Evolutionary conservation across 2,888 invertebrate species (phyloP).

Genomic region (Anodontia alba): DNA sequence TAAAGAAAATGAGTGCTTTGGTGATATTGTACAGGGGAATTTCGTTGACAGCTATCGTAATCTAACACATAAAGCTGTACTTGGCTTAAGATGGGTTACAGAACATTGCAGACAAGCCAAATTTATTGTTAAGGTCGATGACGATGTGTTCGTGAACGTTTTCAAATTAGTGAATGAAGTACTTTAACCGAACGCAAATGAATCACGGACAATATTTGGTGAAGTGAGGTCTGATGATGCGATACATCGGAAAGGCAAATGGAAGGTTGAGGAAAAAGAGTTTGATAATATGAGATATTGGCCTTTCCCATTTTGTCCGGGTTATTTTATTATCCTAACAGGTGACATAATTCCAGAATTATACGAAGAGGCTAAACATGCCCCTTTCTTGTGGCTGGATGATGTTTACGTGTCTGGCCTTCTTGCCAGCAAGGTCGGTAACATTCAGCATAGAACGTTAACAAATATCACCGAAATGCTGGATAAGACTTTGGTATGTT

Average conservation of each 20-base stretch:
- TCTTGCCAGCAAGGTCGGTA: slow-evolving; percentile 75
- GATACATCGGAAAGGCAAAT: slow-evolving; percentile 72
- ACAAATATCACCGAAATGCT: slow-evolving; percentile 94
- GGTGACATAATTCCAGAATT: slow-evolving; percentile 74
- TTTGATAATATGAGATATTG: slow-evolving; percentile 73
- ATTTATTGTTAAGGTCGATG: slow-evolving; percentile 75
- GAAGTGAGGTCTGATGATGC: slow-evolving; percentile 64
- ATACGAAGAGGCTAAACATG: slow-evolving; percentile 72
- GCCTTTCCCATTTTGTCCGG: slow-evolving; percentile 82
- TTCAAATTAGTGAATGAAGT: slow-evolving; percentile 66
- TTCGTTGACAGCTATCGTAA: slow-evolving; percentile 76
- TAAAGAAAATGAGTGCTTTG: slow-evolving; percentile 68
- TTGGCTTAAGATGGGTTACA: slow-evolving; percentile 72
- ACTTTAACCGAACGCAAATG: slow-evolving; percentile 60
- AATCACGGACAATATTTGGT: slow-evolving; percentile 66
- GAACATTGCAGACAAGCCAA: slow-evolving; percentile 70
- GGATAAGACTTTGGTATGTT: slow-evolving; percentile 64
- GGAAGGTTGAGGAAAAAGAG: slow-evolving; percentile 70
- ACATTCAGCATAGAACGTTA: slow-evolving; percentile 84
- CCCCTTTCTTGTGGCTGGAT: slow-evolving; percentile 84
- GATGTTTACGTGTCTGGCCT: slow-evolving; percentile 83
- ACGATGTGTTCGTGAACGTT: slow-evolving; percentile 77
- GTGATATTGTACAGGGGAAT: slow-evolving; percentile 77
- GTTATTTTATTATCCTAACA: slow-evolving; percentile 77
- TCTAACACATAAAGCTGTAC: slow-evolving; percentile 76